These are phyloP conservation scores for Trichogramma evanescens DNA, from an alignment of 2,888 invertebrate species.

Conservation along the genomic window DNA sequence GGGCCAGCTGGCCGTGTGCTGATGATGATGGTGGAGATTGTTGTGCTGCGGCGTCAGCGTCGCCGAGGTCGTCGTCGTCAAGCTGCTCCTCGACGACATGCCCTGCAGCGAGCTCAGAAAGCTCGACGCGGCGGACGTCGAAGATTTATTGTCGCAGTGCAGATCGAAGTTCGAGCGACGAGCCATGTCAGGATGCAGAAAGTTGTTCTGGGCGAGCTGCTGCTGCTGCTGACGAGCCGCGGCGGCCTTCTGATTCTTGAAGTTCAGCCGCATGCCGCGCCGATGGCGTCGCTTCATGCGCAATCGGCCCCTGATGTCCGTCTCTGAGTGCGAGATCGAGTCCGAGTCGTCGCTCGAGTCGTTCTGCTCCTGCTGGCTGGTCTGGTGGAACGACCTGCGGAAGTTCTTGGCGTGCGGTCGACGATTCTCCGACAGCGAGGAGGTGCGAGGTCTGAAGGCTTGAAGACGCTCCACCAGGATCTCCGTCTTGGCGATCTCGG, in stretches of 20 bases:
- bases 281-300: constrained; percentile 39
- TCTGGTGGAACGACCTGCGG: constrained; percentile 40
- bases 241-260: constrained; percentile 34
- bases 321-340: constrained; percentile 53
- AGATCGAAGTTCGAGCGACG: constrained; percentile 37
- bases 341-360: constrained; percentile 45
- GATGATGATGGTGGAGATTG: neutral
- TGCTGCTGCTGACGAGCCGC: constrained; percentile 31
- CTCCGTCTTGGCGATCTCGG: constrained; percentile 26
- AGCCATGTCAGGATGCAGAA: constrained; percentile 39
- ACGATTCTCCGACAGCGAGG: constrained; percentile 41
- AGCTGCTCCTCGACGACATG: constrained; percentile 35
- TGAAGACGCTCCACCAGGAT: constrained; percentile 30
- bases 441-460: constrained; percentile 39
- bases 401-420: constrained; percentile 34
- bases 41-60: constrained; percentile 14
- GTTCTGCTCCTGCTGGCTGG: constrained; percentile 23
- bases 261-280: constrained; percentile 46
- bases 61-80: no score
- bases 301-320: constrained; percentile 49
- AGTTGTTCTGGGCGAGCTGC: constrained; percentile 12
- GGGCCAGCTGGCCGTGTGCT: constrained; percentile 40
- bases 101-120: constrained; percentile 54
- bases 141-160: constrained; percentile 44
- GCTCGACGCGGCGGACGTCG: constrained; percentile 44